A percentile compares a stretch with the other conserved stretches of the same genome.
phyloP scores from a whole-genome alignment of 1,140 invertebrate genomes.

The honey bee (Apis mellifera) region DNA sequence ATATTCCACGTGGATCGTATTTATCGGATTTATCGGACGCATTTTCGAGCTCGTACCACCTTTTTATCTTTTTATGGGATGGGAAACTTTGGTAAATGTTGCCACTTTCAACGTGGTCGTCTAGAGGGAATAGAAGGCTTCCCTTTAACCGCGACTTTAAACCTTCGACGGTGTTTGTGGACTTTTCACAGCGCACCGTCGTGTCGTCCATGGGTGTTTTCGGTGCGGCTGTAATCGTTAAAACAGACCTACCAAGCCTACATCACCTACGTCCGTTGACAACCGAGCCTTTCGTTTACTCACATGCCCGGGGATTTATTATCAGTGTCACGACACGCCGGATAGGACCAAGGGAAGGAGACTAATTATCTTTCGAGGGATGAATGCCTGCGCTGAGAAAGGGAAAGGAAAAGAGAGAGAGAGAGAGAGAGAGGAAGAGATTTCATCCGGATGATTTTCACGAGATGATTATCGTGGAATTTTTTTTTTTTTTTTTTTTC shows the following conservation, averaged over 20 bases:
- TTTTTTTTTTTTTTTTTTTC: neutral
- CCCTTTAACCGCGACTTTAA: neutral
- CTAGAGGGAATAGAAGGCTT: neutral
- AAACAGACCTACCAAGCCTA: constrained; percentile 44
- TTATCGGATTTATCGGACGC: constrained; percentile 1
- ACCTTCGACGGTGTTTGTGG: constrained; percentile 31
- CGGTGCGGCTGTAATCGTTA: constrained; percentile 39
- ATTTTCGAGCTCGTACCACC: constrained; percentile 30
- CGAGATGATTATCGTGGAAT: neutral
- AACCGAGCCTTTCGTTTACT: constrained; percentile 56
- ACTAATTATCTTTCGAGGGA: constrained; percentile 61
- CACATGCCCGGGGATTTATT: constrained; percentile 63
- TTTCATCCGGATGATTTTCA: neutral
- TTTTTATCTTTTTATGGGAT: constrained; percentile 51
- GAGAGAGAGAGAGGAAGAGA: too few relatives aligned
- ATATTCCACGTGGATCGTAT: neutral
- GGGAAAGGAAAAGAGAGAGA: neutral
- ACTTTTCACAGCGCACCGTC: constrained; percentile 33
- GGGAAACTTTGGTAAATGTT: constrained; percentile 43
- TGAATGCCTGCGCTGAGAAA: constrained; percentile 12
- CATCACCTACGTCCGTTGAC: constrained; percentile 56
- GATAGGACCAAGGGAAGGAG: neutral
- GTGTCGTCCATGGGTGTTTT: constrained; percentile 35
- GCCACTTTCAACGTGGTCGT: neutral
- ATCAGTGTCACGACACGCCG: constrained; percentile 32